phyloP scores from a whole-genome alignment of 1,140 invertebrate genomes.

The Gonatopus flavifemur region DNA sequence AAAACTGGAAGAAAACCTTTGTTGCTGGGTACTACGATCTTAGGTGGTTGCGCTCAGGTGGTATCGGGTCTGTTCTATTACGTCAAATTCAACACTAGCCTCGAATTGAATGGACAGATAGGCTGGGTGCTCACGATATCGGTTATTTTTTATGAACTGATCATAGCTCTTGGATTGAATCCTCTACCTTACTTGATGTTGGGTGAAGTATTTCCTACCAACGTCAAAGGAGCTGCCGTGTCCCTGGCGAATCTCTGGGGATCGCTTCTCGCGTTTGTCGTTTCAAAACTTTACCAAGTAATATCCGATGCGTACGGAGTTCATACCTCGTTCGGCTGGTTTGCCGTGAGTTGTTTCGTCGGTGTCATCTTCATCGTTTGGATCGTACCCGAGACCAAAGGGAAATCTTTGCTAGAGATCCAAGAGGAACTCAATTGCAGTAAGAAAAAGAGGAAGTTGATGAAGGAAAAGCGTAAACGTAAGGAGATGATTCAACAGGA shows the following conservation, averaged over 20 bases:
- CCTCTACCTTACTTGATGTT: slow-evolving; percentile 65
- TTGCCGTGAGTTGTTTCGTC: slow-evolving; percentile 57
- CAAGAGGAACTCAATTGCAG: slow-evolving; percentile 54
- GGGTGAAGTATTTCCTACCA: slow-evolving; percentile 65
- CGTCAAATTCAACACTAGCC: slow-evolving; percentile 49
- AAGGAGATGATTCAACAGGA: slow-evolving; percentile 3
- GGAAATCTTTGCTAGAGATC: slow-evolving; percentile 68
- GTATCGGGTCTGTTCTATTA: slow-evolving; percentile 55
- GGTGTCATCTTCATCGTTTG: slow-evolving; percentile 64
- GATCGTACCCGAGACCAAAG: slow-evolving; percentile 74
- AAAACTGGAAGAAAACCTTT: slow-evolving; percentile 61
- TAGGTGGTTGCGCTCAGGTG: slow-evolving; percentile 56
- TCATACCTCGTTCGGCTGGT: slow-evolving; percentile 62
- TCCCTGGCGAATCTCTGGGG: slow-evolving; percentile 52
- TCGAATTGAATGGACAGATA: slow-evolving; percentile 40
- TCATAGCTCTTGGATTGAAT: slow-evolving; percentile 62
- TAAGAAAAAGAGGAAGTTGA: slow-evolving; percentile 5
- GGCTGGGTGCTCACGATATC: slow-evolving; percentile 61
- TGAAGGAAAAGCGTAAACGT: neutral
- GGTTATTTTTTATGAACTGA: slow-evolving; percentile 62
- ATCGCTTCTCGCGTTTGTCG: slow-evolving; percentile 56
- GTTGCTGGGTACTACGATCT: slow-evolving; percentile 57
- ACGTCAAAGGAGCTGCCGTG: slow-evolving; percentile 63
- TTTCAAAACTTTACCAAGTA: slow-evolving; percentile 62
- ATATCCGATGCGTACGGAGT: slow-evolving; percentile 59